Evolutionary conservation across 2,797 vertebrate species (phyloP), one percentile per base, ranked within the genome.

Genomic region (Trachurus trachurus): DNA sequence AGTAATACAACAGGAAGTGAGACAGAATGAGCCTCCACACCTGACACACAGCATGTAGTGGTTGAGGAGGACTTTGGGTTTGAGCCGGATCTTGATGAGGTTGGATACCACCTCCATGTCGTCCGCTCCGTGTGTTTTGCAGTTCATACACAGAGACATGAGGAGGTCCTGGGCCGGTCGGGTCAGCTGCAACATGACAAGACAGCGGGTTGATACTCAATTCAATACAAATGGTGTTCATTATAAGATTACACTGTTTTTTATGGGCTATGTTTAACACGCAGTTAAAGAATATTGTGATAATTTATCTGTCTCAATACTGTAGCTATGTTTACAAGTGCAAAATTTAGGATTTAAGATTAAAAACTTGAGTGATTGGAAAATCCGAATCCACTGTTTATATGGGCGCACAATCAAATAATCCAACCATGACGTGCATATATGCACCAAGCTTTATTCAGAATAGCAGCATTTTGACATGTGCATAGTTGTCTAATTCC

Each of bases 61-160:
- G 88, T 99, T 99, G 62, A 99, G 97, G 5, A 99, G 97, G 42
- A 99, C 97, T 93, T 99, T 99, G 4, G 98, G 98, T 89, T 99
- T 99, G 17, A 99, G 97, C 3, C 98, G 95, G 87, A 99, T 99
- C 92, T 99, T 99, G 87, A 99, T 98, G 71, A 99, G 95, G 93
- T 98, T 98, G 50, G 98, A 99, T 83, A 99, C 96, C 68, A 98
- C 98, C 50, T 99, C 98, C 96, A 98, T 97, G 91, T 99, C 98
- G 26, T 99, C 98, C 0, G 97, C 88, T 13, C 96, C 96, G 0
- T 99, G 98, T 0, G 96, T 97, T 91, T 93, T 96, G 81, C 97
- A 98, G 94, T 99, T 99, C 96, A 98, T 98, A 53, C 98, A 99
- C 69, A 99, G 90, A 0, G 98, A 98, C 98, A 99, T 99, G 64